These are phyloP conservation scores for Chaetodon trifasciatus DNA, from an alignment of 2,797 vertebrate genomes.

Conservation along the genomic window DNA sequence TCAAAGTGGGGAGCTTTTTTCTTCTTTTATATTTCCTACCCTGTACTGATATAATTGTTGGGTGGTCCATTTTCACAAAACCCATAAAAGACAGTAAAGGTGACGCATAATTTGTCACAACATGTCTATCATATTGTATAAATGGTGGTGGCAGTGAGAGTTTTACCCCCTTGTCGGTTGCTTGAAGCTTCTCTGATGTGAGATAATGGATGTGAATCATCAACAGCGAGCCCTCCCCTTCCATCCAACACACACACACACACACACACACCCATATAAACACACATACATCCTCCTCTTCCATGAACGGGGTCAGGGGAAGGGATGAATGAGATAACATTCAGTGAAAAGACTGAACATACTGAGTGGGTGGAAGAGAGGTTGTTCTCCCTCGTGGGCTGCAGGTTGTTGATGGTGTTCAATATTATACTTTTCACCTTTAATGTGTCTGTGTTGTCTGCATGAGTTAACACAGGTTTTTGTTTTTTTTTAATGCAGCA, in stretches of 20 bases:
- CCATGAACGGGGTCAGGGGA: constrained; percentile 48
- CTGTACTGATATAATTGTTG: constrained; percentile 13
- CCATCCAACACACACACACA: background rate
- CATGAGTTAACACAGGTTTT: background rate
- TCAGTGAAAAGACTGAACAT: constrained; percentile 14
- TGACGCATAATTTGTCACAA: background rate
- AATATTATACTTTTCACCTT: constrained; percentile 9
- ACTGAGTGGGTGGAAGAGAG: constrained; percentile 28
- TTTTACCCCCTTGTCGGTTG: constrained; percentile 14
- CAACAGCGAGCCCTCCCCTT: background rate
- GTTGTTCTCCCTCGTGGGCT: constrained; percentile 6
- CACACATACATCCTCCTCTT: constrained; percentile 2
- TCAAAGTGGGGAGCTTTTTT: background rate
- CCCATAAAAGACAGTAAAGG: constrained; percentile 19
- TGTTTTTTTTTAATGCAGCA: background rate
- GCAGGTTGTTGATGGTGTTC: constrained; percentile 7
- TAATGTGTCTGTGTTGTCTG: background rate
- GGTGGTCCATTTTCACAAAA: constrained; percentile 13
- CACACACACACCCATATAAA: background rate
- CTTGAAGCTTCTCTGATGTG: constrained; percentile 60
- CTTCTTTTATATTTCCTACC: background rate
- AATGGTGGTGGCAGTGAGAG: constrained; percentile 29
- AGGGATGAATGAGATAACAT: constrained; percentile 31
- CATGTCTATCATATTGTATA: background rate
- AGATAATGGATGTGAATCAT: constrained; percentile 72